Base-by-base conservation (phyloP, 2,888 invertebrate genomes). In the Lamproptera curius region DNA sequence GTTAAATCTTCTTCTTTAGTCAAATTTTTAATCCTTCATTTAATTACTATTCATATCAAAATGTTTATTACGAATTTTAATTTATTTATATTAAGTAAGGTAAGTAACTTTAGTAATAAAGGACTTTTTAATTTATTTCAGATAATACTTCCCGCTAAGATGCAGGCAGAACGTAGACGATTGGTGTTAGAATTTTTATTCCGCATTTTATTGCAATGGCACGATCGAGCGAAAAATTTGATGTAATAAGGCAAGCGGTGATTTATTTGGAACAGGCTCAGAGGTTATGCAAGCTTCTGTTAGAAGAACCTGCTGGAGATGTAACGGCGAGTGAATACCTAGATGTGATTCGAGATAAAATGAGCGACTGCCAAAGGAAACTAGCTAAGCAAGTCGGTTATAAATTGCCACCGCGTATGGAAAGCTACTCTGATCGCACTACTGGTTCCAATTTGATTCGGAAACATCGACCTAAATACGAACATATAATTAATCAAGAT, bases 181-280 rank as follows among this genome's bases (percentile, higher is more conserved):
- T 73, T 90, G 45, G 81, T 95, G 1, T 71, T 95, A 0, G 91
- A 92, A 63, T 91, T 93, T 62, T 95, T 59, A 90, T 94, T 40
- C 84, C 90, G 13, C 93, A 94, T 62, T 92, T 94, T 59, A 89
- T 94, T 26, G 88, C 90, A 42, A 93, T 95, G 89, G 91, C 93
- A 0, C 88, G 90, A 43, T 89, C 88, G 40, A 91, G 92, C 53
- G 89, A 90, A 11, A 88, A 89, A 52, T 91, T 92, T 52, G 88
- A 90, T 9, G 89, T 92, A 0, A 77, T 87, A 14, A 80, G 88
- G 47, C 91, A 93, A 62, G 91, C 92, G 5, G 76, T 89, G 1
- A 89, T 92, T 50, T 94, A 93, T 62, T 76, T 95, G 31, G 90
- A 92, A 50, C 95, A 95, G 62, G 91, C 93, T 0, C 89, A 90